Evolutionary conservation across 2,113 vertebrate genomes (phyloP).

Genomic region (Carassius gibelio): DNA sequence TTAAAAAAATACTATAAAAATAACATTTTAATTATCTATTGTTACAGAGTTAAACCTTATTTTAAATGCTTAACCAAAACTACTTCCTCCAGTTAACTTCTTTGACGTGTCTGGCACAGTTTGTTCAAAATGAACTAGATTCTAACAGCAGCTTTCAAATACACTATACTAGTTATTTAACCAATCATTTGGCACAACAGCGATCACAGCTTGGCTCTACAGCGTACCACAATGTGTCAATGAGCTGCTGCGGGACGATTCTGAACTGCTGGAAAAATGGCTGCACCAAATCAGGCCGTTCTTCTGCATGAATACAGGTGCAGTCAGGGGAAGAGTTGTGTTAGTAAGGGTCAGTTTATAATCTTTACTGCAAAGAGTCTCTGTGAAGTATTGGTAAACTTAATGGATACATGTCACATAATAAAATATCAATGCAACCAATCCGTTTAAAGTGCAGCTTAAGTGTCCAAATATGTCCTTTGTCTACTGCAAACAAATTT

Average conservation of each 20-base stretch:
- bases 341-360: background rate
- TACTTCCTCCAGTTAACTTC: background rate
- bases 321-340: background rate
- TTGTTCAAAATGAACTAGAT: background rate
- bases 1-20: background rate
- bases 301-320: constrained; percentile 24
- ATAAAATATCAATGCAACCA: background rate
- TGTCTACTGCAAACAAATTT: background rate
- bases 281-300: constrained; percentile 31
- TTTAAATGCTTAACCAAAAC: background rate
- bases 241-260: constrained; percentile 37
- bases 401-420: background rate
- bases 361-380: background rate
- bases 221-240: constrained; percentile 34
- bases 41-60: background rate
- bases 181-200: background rate
- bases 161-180: background rate
- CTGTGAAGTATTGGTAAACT: background rate
- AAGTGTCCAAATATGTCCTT: too few species aligned
- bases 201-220: background rate
- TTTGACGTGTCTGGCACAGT: background rate
- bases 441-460: background rate
- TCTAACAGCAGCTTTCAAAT: background rate
- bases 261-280: constrained; percentile 30
- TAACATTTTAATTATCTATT: background rate